Base-by-base conservation (phyloP, 2,888 invertebrate species). In the Eurytoma adleriae region DNA sequence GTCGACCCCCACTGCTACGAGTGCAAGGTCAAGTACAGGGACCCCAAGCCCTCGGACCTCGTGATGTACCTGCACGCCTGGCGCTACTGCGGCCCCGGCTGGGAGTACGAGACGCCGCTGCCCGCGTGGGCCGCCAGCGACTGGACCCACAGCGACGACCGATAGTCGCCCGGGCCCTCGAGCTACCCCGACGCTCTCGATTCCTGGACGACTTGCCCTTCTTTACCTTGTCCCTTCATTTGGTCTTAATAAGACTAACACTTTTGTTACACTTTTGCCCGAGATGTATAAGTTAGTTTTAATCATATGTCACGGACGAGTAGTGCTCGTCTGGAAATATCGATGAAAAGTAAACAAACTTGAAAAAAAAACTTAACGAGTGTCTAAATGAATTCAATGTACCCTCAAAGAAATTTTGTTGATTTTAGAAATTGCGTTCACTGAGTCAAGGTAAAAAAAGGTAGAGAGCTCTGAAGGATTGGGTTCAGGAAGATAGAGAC, bases 1-100 rank as follows among this genome's bases (percentile, higher is more conserved):
- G 91, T 95, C 14, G 97, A 98, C 90, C 95, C 95, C 57, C 95
- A 97, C 90, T 99, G 98, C 92, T 96, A 96, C 90, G 97, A 98
- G 91, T 99, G 98, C 91, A 96, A 96, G 91, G 96, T 97, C 79
- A 93, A 96, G 81, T 98, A 97, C 92, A 93, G 96, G 84, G 98
- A 99, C 91, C 98, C 99, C 0, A 94, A 96, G 83, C 96, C 97
- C 0, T 94, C 96, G 85, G 97, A 98, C 91, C 93, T 99, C 81
- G 95, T 98, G 85, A 97, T 99, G 97, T 99, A 97, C 91, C 93
- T 99, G 64, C 99, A 99, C 91, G 98, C 98, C 50, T 96, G 96
- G 96, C 96, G 96, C 88, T 97, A 97, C 91, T 95, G 95, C 94
- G 98, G 98, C 52, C 96, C 97, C 78, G 97, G 96, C 68, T 98